Evolutionary conservation across 2,888 invertebrate species (phyloP).

Genomic region (Drosophila quinaria): DNA sequence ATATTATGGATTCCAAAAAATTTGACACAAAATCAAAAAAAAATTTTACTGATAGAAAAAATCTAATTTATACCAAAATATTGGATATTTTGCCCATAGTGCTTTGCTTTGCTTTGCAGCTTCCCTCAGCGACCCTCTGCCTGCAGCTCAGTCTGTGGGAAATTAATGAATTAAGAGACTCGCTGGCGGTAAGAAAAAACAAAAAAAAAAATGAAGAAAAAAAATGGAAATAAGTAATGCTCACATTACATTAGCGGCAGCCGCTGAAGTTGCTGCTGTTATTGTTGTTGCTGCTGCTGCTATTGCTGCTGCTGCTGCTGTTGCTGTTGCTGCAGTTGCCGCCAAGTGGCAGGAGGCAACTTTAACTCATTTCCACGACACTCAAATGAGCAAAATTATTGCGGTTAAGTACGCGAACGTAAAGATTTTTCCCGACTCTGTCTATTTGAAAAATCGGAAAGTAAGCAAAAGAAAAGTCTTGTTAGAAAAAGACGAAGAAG

Average conservation of each 20-base stretch:
- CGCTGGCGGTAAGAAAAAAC: slow-evolving; percentile 50
- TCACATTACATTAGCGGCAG: slow-evolving; percentile 76
- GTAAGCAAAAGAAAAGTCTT: slow-evolving; percentile 71
- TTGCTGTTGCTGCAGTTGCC: slow-evolving; percentile 46
- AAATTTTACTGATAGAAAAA: too few relatives aligned
- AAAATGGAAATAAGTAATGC: slow-evolving; percentile 81
- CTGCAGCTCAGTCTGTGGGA: slow-evolving; percentile 67
- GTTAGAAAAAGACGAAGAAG: slow-evolving; percentile 50
- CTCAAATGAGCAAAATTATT: slow-evolving; percentile 82
- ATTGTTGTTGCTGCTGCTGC: slow-evolving; percentile 36
- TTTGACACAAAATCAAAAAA: too few relatives aligned
- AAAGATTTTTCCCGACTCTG: slow-evolving; percentile 63
- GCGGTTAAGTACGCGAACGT: slow-evolving; percentile 80
- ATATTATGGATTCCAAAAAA: too few relatives aligned
- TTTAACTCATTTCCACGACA: slow-evolving; percentile 82
- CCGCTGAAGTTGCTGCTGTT: slow-evolving; percentile 21
- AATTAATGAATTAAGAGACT: slow-evolving; percentile 78
- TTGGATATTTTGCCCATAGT: too few relatives aligned
- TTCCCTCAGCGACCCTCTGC: slow-evolving; percentile 29
- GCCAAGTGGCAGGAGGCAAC: slow-evolving; percentile 63
- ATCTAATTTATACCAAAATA: too few relatives aligned
- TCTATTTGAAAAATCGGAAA: slow-evolving; percentile 56
- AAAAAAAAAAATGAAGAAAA: slow-evolving; percentile 10
- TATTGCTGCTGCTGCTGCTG: slow-evolving; percentile 23
- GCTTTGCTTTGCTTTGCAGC: slow-evolving; percentile 16